Percentiles rank a stretch among this genome's conserved stretches.
Conservation (phyloP, 2,888 invertebrate genomes). For the Theodoxus fluviatilis region DNA sequence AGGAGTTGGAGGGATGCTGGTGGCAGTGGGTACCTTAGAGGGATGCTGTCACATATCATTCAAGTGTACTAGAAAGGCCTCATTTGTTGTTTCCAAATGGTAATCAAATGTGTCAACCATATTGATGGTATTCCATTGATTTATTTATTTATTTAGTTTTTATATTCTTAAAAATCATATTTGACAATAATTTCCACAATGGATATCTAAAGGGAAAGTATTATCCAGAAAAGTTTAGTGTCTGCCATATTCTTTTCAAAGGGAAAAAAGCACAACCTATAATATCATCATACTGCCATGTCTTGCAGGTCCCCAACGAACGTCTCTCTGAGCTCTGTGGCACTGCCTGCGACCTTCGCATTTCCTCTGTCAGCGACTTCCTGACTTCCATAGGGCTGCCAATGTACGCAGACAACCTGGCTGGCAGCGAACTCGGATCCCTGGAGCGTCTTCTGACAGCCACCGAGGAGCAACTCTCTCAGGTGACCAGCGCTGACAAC, state of each 20-base stretch:
- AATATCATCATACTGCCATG: neutral
- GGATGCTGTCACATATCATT: too few species aligned
- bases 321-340: conserved; percentile 57
- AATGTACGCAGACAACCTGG: conserved; percentile 56
- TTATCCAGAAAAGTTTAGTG: neutral
- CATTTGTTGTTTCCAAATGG: too few species aligned
- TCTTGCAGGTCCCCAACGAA: conserved; percentile 58
- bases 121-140: too few species aligned
- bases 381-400: conserved; percentile 63
- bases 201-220: neutral
- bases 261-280: neutral
- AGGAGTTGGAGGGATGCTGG: too few species aligned
- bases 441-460: conserved; percentile 51
- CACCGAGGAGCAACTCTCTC: conserved; percentile 47
- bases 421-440: conserved; percentile 40
- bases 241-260: too few species aligned
- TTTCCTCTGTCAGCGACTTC: conserved; percentile 59
- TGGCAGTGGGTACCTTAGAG: too few species aligned
- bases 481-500: conserved; percentile 50
- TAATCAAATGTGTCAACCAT: too few species aligned
- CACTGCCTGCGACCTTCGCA: conserved; percentile 60
- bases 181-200: neutral
- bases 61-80: too few species aligned
- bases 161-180: neutral
- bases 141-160: neutral